Percentiles rank a stretch among this genome's conserved stretches.
phyloP scores from a whole-genome alignment of 1,140 invertebrate genomes.

The Drosophila pachea region DNA sequence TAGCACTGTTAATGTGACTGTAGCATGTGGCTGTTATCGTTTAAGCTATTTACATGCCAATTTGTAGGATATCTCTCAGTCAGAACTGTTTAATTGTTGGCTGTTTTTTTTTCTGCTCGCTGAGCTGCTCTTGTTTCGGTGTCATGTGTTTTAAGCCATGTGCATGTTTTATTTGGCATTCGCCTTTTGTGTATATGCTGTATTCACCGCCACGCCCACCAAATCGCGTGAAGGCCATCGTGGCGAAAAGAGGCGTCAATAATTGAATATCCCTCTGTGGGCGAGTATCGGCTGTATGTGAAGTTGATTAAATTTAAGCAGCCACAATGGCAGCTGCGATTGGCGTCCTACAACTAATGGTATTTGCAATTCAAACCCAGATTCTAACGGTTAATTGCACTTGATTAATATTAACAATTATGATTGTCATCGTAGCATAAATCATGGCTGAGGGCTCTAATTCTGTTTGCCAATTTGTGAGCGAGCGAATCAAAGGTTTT shows the following conservation, averaged over 20 bases:
- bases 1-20: conserved; percentile 3
- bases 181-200: conserved; percentile 56
- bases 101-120: conserved; percentile 30
- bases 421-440: conserved; percentile 23
- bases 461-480: neutral
- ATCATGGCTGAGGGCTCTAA: conserved; percentile 22
- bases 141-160: conserved; percentile 75
- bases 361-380: conserved; percentile 55
- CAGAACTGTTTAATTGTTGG: neutral
- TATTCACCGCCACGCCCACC: conserved; percentile 50
- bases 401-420: conserved; percentile 58
- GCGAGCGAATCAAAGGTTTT: neutral
- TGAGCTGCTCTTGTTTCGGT: conserved; percentile 56
- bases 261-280: conserved; percentile 60
- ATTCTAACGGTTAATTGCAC: conserved; percentile 60
- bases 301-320: conserved; percentile 72
- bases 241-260: conserved; percentile 64
- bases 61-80: conserved; percentile 13
- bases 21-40: neutral
- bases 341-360: conserved; percentile 20
- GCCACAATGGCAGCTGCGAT: conserved; percentile 5
- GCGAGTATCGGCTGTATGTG: conserved; percentile 31
- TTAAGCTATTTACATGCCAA: neutral
- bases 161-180: conserved; percentile 71
- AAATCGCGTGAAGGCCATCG: conserved; percentile 56